Percentiles rank a stretch among this genome's conserved stretches.
These are phyloP conservation scores for Sylvia atricapilla DNA, from an alignment of 2,113 vertebrate species.

Conservation along the genomic window DNA sequence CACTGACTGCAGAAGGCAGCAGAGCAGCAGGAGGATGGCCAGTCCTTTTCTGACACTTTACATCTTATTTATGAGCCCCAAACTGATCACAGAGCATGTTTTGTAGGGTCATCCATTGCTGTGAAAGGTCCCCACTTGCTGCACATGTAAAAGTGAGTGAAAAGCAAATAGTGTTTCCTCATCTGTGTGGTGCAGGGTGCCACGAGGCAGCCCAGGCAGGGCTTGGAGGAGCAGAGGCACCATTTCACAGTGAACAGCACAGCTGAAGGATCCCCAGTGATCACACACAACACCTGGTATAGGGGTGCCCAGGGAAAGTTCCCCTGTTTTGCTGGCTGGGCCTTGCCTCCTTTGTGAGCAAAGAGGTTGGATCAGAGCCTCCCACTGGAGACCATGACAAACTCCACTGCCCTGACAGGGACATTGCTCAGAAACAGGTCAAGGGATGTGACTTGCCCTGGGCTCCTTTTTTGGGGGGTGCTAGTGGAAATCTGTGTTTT, in stretches of 20 bases:
- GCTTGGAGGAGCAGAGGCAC: not conserved
- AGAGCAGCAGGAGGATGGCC: not conserved
- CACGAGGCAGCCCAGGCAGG: rapidly evolving
- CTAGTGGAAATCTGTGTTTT: not conserved
- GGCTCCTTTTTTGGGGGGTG: not conserved
- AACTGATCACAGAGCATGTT: not conserved
- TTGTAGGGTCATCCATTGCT: not conserved
- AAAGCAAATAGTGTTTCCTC: not conserved
- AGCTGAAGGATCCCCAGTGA: not conserved
- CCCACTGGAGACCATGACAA: not conserved
- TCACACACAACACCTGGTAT: not conserved
- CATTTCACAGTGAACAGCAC: not conserved
- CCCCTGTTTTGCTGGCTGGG: not conserved
- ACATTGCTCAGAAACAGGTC: not conserved
- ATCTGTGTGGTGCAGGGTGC: not conserved
- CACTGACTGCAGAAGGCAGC: not conserved
- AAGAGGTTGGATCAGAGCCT: not conserved
- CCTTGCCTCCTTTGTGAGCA: not conserved
- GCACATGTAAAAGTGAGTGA: not conserved
- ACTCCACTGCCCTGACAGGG: not conserved
- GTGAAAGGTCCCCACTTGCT: not conserved
- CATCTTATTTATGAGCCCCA: not conserved
- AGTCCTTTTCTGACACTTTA: not conserved
- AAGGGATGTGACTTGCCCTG: not conserved
- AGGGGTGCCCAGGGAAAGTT: not conserved